These are phyloP conservation scores for Epinephelus awoara DNA, from an alignment of 2,797 vertebrate species.

Conservation along the genomic window DNA sequence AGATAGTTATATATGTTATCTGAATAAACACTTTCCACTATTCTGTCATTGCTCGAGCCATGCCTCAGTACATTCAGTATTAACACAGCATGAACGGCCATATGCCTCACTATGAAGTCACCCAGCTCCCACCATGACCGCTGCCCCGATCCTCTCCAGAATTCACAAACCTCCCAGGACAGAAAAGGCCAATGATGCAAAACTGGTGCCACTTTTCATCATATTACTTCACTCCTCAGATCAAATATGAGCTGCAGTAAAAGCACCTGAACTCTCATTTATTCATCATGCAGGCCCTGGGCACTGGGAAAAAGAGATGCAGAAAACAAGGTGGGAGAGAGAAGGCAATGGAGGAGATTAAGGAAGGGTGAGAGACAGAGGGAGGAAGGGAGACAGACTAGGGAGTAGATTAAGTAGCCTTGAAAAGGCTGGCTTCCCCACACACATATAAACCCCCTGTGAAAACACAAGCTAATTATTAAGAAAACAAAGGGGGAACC, in stretches of 20 bases:
- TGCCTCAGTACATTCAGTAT: constrained; percentile 2
- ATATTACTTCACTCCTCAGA: constrained; percentile 36
- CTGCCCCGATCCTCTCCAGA: constrained; percentile 22
- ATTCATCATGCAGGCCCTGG: constrained; percentile 24
- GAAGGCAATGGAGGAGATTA: constrained; percentile 31
- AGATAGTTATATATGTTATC: background rate
- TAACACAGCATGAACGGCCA: constrained; percentile 2
- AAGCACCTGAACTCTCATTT: constrained; percentile 44
- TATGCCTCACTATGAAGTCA: background rate
- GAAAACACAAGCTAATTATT: constrained; percentile 91
- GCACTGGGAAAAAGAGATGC: constrained; percentile 13
- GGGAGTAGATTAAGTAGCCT: constrained; percentile 79
- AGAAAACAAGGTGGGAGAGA: constrained; percentile 22
- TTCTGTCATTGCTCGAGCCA: background rate
- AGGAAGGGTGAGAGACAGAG: constrained; percentile 33
- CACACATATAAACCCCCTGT: constrained; percentile 70
- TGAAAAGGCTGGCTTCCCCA: constrained; percentile 64
- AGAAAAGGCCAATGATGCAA: constrained; percentile 50
- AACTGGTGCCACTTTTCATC: constrained; percentile 46
- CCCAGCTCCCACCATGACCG: constrained; percentile 4
- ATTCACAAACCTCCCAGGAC: constrained; percentile 37
- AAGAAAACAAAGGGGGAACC: constrained; percentile 91
- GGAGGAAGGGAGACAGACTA: constrained; percentile 45
- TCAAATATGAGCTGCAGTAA: constrained; percentile 34
- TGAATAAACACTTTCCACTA: background rate